Base-by-base conservation (phyloP, 92 coral and sea anemone species). In the Zoanthus sansibaricus region DNA sequence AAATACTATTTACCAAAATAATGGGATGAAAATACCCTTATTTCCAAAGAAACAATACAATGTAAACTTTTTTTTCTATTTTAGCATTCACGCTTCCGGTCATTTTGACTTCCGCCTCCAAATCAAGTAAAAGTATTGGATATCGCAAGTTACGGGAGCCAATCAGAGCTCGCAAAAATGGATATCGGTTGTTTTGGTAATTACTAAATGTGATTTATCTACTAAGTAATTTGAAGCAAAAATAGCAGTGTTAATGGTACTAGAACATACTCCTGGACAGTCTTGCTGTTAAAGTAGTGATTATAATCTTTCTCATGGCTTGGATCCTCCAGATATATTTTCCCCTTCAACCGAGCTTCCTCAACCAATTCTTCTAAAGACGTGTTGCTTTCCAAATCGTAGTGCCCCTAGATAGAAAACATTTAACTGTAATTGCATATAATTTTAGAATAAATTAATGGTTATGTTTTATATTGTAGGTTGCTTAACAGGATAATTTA, bases 201-300 rank as follows among this genome's bases (percentile, higher is more conserved):
- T n/a, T n/a, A n/a, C n/a, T n/a, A n/a, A n/a, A 61, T 61, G 5
- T 16, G 15, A 16, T 6, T 33, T 61, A 61, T 61, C 69, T 61
- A 8, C 11, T 49, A 49, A 49, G 5, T 49, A 49, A 49, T 49
- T 49, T 49, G 54, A 49, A 6, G 11, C 54, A 49, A 10, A 49
- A 49, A 49, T 3, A 10, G 54, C 8, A 49, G 54, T 49, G 12
- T 4, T 49, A 4, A 9, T 49, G 54, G 54, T 49, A 49, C 54
- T 49, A 49, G 54, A 30, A 94, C 95, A 88, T 87, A 96, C 99
- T 95, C 98, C 61, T 95, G 95, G 90, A 91, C 92, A 13, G 96
- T 90, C 90, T 90, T 91, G 72, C 92, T 93, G 42, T 93, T 93
- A 75, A 96, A 93, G 89, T 96, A 95, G 76, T 92, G 96, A 62